Base-by-base conservation (phyloP, 2,888 invertebrate species). In the Watsonalla cultraria region DNA sequence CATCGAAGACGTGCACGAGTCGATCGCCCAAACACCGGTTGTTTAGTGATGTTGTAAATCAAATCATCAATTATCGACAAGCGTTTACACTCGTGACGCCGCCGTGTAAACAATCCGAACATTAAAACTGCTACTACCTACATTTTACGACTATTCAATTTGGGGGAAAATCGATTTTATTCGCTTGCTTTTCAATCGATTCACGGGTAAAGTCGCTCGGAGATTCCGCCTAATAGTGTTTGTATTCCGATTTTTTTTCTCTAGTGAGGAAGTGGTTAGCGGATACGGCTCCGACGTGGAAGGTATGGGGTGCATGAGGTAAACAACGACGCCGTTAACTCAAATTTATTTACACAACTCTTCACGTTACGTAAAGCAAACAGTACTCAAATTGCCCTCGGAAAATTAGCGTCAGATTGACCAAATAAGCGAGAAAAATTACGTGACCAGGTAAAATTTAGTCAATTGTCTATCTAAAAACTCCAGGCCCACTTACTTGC, bases 141-240 rank as follows among this genome's bases (percentile, higher is more conserved):
- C 78, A 74, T 84, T 90, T 90, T 81, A 90, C 83, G 88, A 80
- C 78, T 83, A 79, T 87, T 84, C 81, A 84, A 89, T 90, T 89
- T 87, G 86, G 86, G 84, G 90, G 88, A 90, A 90, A 89, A 90
- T 90, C 90, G 89, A 88, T 90, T 90, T 90, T 90, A 90, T 90
- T 90, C 88, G 90, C 90, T 82, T 72, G 80, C 67, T 78, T 84
- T 86, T 78, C 77, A 82, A 87, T 88, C 85, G 85, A 80, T 82
- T 76, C 70, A 76, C 72, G 79, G 64, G 77, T 78, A 86, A 83
- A 89, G 76, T 89, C 76, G 88, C 82, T 77, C 80, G 83, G 65
- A 69, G 66, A 66, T 72, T 64, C 65, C 61, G 60, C 50, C 65
- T 60, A 57, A 59, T 57, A 56, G 65, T 65, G 73, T 72, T 74